Evolutionary conservation across 2,113 vertebrate species (phyloP).

Genomic region (Plectropomus leopardus): DNA sequence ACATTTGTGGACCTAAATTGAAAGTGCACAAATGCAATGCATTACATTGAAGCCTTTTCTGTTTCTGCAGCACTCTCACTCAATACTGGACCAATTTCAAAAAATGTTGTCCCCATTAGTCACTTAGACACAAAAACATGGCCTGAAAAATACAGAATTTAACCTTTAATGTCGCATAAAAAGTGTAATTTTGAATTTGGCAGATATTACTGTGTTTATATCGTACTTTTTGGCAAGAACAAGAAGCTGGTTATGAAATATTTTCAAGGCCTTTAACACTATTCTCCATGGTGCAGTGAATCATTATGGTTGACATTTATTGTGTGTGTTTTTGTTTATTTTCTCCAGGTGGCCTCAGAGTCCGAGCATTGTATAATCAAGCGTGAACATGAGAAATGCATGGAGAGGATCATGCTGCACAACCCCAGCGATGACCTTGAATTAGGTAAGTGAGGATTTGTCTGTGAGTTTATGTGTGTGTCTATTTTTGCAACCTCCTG

Average conservation of each 20-base stretch:
- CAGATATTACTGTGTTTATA: neutral
- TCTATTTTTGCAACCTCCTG: constrained; percentile 1
- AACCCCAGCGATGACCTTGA: constrained; percentile 68
- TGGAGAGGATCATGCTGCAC: constrained; percentile 80
- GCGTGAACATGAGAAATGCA: constrained; percentile 85
- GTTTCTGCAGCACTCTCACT: too few species aligned
- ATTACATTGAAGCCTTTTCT: too few species aligned
- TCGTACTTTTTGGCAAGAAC: neutral
- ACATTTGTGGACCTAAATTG: too few species aligned
- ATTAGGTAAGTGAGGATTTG: constrained; percentile 67
- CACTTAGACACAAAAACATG: too few species aligned
- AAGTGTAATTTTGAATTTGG: neutral
- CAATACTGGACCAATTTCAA: too few species aligned
- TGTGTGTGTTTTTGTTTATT: constrained; percentile 37
- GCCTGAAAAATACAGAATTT: too few species aligned
- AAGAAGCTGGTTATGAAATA: neutral
- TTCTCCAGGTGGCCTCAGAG: constrained; percentile 76
- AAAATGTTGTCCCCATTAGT: too few species aligned
- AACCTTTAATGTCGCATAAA: too few species aligned
- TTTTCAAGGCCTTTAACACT: neutral
- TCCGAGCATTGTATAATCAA: constrained; percentile 83
- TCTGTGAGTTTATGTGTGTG: constrained; percentile 6
- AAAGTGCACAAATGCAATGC: too few species aligned
- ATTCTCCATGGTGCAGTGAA: neutral
- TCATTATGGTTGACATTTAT: neutral